These are phyloP conservation scores for Cyclura pinguis DNA, from an alignment of 2,797 vertebrate genomes.

Conservation along the genomic window DNA sequence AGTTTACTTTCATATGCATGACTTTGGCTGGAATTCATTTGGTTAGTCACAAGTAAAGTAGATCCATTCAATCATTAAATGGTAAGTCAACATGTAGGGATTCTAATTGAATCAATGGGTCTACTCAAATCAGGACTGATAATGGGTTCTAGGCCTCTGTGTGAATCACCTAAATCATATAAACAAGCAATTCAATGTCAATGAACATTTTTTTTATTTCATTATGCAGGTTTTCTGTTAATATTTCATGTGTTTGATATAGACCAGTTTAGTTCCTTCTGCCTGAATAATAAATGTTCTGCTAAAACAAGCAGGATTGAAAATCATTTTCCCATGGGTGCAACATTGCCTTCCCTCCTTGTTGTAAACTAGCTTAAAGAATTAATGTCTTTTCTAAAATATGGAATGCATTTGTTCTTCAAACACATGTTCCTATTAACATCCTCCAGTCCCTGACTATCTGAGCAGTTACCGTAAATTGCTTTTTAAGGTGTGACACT, in stretches of 20 bases:
- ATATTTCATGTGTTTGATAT: not conserved
- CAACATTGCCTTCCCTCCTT: slow-evolving; percentile 41
- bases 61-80: too few species aligned
- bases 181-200: not conserved
- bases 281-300: slow-evolving; percentile 29
- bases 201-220: not conserved
- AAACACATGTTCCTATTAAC: slow-evolving; percentile 71
- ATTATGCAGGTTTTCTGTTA: slow-evolving; percentile 1
- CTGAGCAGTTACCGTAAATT: slow-evolving; percentile 75
- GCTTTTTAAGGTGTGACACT: slow-evolving; percentile 69
- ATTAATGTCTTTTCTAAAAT: slow-evolving; percentile 70
- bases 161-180: not conserved
- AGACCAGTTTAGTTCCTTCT: slow-evolving; percentile 8
- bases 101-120: too few species aligned
- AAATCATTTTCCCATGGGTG: slow-evolving; percentile 29
- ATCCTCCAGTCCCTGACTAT: slow-evolving; percentile 63
- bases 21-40: not conserved
- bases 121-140: too few species aligned
- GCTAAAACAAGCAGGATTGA: slow-evolving; percentile 36
- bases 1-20: not conserved
- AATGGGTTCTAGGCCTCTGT: too few species aligned
- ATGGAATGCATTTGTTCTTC: slow-evolving; percentile 72
- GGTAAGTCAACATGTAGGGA: too few species aligned
- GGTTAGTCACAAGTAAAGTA: too few species aligned
- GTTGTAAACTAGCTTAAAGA: slow-evolving; percentile 53